Evolutionary conservation across 2,888 invertebrate species (phyloP), one percentile per base, ranked within the genome.

Genomic region (Alitta virens): DNA sequence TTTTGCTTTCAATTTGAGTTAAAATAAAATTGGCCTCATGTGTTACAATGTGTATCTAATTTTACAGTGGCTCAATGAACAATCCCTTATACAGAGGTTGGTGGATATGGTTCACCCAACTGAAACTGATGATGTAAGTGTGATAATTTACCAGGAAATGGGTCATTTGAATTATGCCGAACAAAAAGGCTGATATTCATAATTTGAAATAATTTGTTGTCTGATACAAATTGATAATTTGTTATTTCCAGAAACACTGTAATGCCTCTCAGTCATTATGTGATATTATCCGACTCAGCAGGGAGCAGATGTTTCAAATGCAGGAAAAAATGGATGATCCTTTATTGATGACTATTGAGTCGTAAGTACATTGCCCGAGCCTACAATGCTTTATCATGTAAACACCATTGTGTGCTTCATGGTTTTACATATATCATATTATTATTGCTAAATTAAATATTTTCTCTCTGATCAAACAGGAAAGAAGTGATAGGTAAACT

Each of bases 221-320:
- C 5, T 46, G 46, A 12, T 43, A 23, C 16, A 14, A n/a, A 25
- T 21, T 16, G 25, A n/a, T 40, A 40, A 25, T 18, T 23, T 63
- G 24, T 38, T 46, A 56, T 57, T 60, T 64, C 33, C 71, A 81
- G 75, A 89, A 90, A 75, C 91, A 94, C 79, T 87, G 87, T 76
- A 94, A 94, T 85, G 91, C 91, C 75, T 88, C 93, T 74, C 90
- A 92, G 84, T 87, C 94, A 82, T 86, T 95, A 75, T 90, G 91
- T 84, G 93, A 94, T 85, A 89, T 94, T 78, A 87, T 93, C 71
- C 86, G 86, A 46, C 72, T 81, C n/a, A 78, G 80, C 38, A 63
- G 81, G 60, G 81, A 81, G 62, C 79, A 79, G 65, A 75, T 76
- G 65, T 75, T 78, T 43, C 79, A 78, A 62, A 66, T 75, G 63